These are phyloP conservation scores for Drosophila lacicola DNA, from an alignment of 2,888 invertebrate genomes.

Conservation along the genomic window DNA sequence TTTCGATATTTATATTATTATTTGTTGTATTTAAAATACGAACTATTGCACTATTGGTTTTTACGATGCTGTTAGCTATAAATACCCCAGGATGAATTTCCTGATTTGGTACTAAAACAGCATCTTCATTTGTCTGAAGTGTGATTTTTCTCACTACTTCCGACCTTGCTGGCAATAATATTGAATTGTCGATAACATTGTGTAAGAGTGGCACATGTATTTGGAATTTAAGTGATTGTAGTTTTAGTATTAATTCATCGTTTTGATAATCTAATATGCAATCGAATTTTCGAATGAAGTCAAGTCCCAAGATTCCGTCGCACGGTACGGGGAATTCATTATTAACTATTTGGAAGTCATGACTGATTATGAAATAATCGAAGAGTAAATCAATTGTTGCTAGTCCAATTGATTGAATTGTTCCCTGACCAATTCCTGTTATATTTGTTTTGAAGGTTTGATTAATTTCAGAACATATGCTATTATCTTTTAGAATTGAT, in stretches of 20 bases:
- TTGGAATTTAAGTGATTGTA: neutral
- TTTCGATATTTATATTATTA: neutral
- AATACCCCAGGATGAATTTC: neutral
- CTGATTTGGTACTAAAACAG: neutral
- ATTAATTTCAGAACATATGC: neutral
- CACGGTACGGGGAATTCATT: constrained; percentile 3
- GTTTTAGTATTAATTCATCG: constrained; percentile 3
- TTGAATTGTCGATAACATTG: constrained; percentile 6
- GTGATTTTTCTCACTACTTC: neutral
- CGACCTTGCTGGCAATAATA: neutral
- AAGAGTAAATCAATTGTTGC: too few species aligned
- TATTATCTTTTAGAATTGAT: neutral
- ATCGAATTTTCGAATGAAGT: constrained; percentile 9
- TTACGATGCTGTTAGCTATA: neutral
- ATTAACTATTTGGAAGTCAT: too few species aligned
- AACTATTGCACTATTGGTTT: too few species aligned
- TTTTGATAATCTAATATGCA: constrained; percentile 2
- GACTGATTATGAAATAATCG: too few species aligned
- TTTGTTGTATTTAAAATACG: neutral
- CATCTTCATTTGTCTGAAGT: neutral
- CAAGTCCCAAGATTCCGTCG: constrained; percentile 1
- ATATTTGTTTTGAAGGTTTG: too few species aligned
- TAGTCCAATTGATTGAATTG: too few species aligned
- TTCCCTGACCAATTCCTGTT: too few species aligned
- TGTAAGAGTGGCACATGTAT: constrained; percentile 7